Evolutionary conservation across 2,888 invertebrate species (phyloP).

Genomic region (Melanargia galathea): DNA sequence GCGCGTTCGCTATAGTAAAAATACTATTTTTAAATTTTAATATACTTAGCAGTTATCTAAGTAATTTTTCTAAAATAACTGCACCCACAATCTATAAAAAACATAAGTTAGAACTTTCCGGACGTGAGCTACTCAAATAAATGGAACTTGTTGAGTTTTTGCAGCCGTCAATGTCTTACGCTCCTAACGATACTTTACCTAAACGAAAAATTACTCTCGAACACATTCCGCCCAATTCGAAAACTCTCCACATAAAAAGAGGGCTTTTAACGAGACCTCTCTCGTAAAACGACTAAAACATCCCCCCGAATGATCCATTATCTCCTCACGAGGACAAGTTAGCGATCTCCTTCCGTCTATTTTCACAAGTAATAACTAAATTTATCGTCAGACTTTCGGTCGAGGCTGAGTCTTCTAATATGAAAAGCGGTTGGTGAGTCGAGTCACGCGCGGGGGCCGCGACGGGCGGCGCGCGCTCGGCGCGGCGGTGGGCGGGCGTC

Average conservation of each 20-base stretch:
- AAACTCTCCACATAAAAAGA: conserved; percentile 78
- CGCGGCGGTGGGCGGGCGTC: conserved; percentile 38
- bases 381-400: conserved; percentile 80
- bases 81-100: conserved; percentile 16
- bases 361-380: conserved; percentile 83
- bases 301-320: conserved; percentile 80
- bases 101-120: conserved; percentile 34
- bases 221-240: conserved; percentile 61
- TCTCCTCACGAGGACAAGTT: conserved; percentile 80
- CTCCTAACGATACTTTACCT: conserved; percentile 56
- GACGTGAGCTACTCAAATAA: conserved; percentile 37
- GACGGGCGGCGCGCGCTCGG: conserved; percentile 46
- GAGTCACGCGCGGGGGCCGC: conserved; percentile 59
- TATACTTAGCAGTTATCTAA: too few relatives aligned
- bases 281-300: conserved; percentile 76
- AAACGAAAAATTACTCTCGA: conserved; percentile 60
- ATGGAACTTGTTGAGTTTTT: conserved; percentile 39
- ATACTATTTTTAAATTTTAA: too few relatives aligned
- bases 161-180: conserved; percentile 39
- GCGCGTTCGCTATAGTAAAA: too few relatives aligned
- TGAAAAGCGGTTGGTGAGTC: conserved; percentile 66
- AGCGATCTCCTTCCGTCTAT: conserved; percentile 81
- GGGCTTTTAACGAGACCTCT: conserved; percentile 76
- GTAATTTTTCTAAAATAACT: neutral
- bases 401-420: conserved; percentile 73